Evolutionary conservation across 2,797 vertebrate species (phyloP), one percentile per base, ranked within the genome.

Genomic region (Limnodromus scolopaceus): DNA sequence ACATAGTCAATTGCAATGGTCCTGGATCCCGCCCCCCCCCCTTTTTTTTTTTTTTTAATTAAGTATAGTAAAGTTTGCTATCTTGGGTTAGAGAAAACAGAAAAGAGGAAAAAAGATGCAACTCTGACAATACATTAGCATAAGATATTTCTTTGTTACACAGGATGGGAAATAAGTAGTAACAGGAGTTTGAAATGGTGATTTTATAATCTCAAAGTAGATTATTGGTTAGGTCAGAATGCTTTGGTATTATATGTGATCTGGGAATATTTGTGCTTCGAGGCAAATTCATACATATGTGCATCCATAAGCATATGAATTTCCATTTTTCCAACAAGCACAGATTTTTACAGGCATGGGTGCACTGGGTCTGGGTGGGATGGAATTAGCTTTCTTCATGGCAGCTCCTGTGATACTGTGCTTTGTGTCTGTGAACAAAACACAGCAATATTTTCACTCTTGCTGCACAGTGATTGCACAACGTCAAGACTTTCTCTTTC

Each of bases 281-380:
- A 55, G 61, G 36, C 9, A n/a, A 63, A 57, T 80, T 65, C 15
- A 25, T 25, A 18, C 16, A 14, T n/a, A 10, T 0, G 0, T 45
- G 7, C 11, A 65, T 48, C 41, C 0, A 0, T n/a, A 51, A 39
- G 32, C 66, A 19, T 2, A 11, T 20, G 15, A 34, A 36, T 64
- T 48, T 65, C 69, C 4, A 3, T 84, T 86, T 86, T 70, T 77
- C 61, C 46, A 79, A 8, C 9, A 83, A 79, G 55, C 45, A 60
- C 45, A 57, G 53, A 13, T 61, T 85, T 89, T 93, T 45, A 64
- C 10, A 6, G 58, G 22, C 22, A 2, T 6, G 10, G 7, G 25
- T 43, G 3, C 58, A 18, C 16, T 68, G 19, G 34, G 34, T 72
- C 63, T 91, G 48, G 11, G 63, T 88, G 76, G 24, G 22, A 6